Evolutionary conservation across 2,888 invertebrate species (phyloP), one percentile per base, ranked within the genome.

Genomic region (Diabrotica balteata): DNA sequence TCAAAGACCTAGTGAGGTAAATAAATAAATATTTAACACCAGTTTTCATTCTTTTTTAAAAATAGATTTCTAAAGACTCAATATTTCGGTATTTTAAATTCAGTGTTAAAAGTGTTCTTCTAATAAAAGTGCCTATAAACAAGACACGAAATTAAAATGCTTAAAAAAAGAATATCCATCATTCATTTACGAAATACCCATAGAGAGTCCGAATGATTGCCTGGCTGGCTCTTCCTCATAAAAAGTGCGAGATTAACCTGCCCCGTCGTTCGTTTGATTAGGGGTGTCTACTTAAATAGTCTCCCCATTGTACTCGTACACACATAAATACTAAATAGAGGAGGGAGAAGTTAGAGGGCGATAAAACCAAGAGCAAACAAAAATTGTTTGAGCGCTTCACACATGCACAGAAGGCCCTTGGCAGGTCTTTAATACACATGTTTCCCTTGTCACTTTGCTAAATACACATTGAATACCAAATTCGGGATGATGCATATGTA

Each of bases 391-490:
- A 74, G 73, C 72, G 73, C 72, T 75, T 75, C 74, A 75, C 74
- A 75, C 74, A 73, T 75, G 60, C 42, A 69, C 73, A 71, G 70
- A 71, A 70, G 69, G 70, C 68, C 50, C 58, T 59, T 59, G 72
- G 70, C 75, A 76, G 72, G 75, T 78, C 76, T 77, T 78, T 78
- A 78, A 77, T 77, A 77, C 77, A 77, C 77, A 76, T 76, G 77
- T 78, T 77, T 76, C 77, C 74, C 76, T 77, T 77, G 77, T 77
- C 77, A 77, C 76, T 78, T 77, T 75, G 77, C 76, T 78, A 78
- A 87, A 87, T 87, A 87, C 87, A 85, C 87, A 83, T 83, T 83
- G 84, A 80, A 83, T 86, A 87, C 86, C 54, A 52, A 68, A 69
- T 69, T 52, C 63, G 44, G 45, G 59, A 17, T 52, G 59, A 57